These are phyloP conservation scores for Calcarius lapponicus DNA, from an alignment of 2,797 vertebrate species.

Conservation along the genomic window DNA sequence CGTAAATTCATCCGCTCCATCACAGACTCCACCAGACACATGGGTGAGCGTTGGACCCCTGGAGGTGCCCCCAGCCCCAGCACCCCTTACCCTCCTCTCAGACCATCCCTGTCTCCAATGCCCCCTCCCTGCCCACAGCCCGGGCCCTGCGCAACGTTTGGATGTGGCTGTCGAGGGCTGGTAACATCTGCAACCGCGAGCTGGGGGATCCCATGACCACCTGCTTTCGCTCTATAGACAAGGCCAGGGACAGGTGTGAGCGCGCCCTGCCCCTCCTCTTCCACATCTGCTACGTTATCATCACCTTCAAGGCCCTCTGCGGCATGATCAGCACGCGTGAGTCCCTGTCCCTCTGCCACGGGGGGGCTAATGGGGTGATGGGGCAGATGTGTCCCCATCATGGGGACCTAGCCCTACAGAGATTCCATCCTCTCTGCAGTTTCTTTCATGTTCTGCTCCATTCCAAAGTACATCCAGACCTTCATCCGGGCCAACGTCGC, in stretches of 20 bases:
- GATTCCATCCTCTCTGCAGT: not conserved
- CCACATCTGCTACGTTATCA: conserved; percentile 81
- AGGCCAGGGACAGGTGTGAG: conserved; percentile 76
- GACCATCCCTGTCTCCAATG: fast-evolving
- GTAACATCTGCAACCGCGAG: conserved; percentile 81
- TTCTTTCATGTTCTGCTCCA: conserved; percentile 54
- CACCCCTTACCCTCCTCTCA: not conserved
- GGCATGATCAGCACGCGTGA: conserved; percentile 63
- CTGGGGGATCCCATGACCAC: conserved; percentile 81
- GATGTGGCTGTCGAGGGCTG: conserved; percentile 80
- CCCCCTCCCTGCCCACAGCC: conserved; percentile 52
- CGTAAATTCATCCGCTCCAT: conserved; percentile 79
- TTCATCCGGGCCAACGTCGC: not conserved
- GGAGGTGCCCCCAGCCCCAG: not conserved
- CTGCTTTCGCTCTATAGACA: conserved; percentile 76
- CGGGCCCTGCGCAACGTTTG: conserved; percentile 81
- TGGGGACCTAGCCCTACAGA: fast-evolving
- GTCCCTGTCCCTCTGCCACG: fast-evolving
- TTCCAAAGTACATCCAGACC: conserved; percentile 60
- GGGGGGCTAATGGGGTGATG: fast-evolving
- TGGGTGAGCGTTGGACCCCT: conserved; percentile 72
- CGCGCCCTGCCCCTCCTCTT: conserved; percentile 69
- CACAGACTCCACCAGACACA: conserved; percentile 77
- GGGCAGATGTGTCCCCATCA: fast-evolving
- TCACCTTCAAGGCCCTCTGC: conserved; percentile 81